Conservation (phyloP, 2,113 vertebrate genomes). For the Plecotus auritus region DNA sequence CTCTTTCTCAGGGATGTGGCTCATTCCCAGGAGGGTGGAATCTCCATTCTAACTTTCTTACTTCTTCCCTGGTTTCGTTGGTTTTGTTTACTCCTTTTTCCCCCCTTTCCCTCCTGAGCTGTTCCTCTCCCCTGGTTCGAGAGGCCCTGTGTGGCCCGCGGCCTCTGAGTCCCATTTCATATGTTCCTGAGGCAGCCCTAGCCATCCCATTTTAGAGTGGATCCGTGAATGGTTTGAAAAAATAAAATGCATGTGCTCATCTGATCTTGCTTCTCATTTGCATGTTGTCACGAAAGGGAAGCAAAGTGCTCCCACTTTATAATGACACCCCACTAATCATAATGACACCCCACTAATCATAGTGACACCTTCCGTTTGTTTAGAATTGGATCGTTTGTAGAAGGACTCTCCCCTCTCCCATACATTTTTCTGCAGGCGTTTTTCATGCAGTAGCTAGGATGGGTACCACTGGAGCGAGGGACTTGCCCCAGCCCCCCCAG, state of each 20-base stretch:
- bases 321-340: background rate
- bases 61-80: background rate
- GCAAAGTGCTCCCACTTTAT: background rate
- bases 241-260: background rate
- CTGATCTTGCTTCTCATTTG: constrained; percentile 9
- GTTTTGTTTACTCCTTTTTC: background rate
- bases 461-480: background rate
- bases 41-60: background rate
- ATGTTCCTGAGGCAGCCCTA: background rate
- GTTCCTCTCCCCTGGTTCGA: background rate
- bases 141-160: background rate
- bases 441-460: background rate
- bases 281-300: background rate
- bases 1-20: constrained; percentile 60
- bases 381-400: background rate
- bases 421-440: background rate
- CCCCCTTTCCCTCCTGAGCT: background rate
- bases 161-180: background rate
- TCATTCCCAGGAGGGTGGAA: constrained; percentile 32
- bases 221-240: background rate
- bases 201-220: background rate
- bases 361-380: background rate
- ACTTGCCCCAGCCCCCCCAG: background rate
- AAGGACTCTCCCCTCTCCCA: background rate
- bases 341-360: background rate